Base-by-base conservation (phyloP, 2,113 vertebrate genomes). In the Cranoglanis bouderius region DNA sequence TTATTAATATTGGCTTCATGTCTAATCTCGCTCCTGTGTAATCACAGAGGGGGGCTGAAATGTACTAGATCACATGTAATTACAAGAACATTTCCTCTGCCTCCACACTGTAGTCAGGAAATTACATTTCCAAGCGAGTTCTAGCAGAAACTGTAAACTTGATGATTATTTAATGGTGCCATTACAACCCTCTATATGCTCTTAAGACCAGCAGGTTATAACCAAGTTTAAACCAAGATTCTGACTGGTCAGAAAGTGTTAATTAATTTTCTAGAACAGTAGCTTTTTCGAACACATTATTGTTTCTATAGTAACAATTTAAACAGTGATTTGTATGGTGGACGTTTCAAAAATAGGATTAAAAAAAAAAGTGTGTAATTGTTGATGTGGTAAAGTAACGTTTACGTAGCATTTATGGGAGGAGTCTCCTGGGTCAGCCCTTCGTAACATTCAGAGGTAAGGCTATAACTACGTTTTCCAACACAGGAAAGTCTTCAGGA, bases 1-100 rank as follows among this genome's bases (percentile, higher is more conserved):
- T 38, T 74, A 85, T 85, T 74, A 85, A 75, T 75, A 38, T 72
- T 38, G 32, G 65, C 32, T 40, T 57, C 12, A 19, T 18, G 46
- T 74, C 46, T 74, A 57, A 85, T 75, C n/a, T 24, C 5, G 19
- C 16, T 49, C 43, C 61, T 10, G 40, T 29, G 26, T 67, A 84
- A 67, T 84, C 82, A 84, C 40, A n/a, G 59, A 65, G 40, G 7
- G 29, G 82, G 61, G 26, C 6, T n/a, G 40, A n/a, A 67, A 85
- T 35, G 10, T 67, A 32, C 61, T 4, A 67, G 61, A 67, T 67
- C 83, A 85, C 83, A 51, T 85, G 59, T 40, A 85, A 85, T 85
- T 85, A 85, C 43, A 12, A 49, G 83, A 85, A 85, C 24, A 51
- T 65, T 67, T 67, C 61, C 61, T 49, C 40, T 85, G 83, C 61